Evolutionary conservation across 1,140 invertebrate species (phyloP).

Genomic region (Lerema accius): DNA sequence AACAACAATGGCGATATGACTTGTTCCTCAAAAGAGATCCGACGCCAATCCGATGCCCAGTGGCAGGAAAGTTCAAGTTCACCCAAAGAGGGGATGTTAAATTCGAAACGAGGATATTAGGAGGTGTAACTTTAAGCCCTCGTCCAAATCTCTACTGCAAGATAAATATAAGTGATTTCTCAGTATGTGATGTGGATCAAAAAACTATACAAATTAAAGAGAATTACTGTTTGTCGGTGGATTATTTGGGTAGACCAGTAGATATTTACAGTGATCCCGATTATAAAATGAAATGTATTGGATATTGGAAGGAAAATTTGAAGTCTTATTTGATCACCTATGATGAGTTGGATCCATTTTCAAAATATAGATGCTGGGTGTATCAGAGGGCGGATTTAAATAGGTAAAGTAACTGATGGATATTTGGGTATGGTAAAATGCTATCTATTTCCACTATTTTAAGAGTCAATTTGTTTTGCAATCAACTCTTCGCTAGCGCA

Average conservation of each 20-base stretch:
- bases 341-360: conserved; percentile 97
- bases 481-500: too few species aligned
- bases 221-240: conserved; percentile 97
- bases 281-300: conserved; percentile 98
- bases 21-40: conserved; percentile 95
- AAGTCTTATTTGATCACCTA: conserved; percentile 98
- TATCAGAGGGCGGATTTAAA: conserved; percentile 98
- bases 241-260: conserved; percentile 95
- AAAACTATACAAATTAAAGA: conserved; percentile 97
- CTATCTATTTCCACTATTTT: too few species aligned
- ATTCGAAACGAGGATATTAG: conserved; percentile 96
- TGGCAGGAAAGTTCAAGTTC: conserved; percentile 98
- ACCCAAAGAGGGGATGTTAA: conserved; percentile 93
- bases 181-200: conserved; percentile 96
- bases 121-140: conserved; percentile 96
- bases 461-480: too few species aligned
- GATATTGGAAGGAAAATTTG: conserved; percentile 98
- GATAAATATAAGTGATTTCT: conserved; percentile 97
- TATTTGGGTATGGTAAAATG: too few species aligned
- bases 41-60: conserved; percentile 95
- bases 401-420: conserved; percentile 67
- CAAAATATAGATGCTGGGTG: conserved; percentile 98
- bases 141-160: conserved; percentile 96
- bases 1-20: conserved; percentile 94
- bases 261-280: conserved; percentile 98